These are phyloP conservation scores for Chaetophractus vellerosus DNA, from an alignment of 2,797 vertebrate genomes.

Conservation along the genomic window DNA sequence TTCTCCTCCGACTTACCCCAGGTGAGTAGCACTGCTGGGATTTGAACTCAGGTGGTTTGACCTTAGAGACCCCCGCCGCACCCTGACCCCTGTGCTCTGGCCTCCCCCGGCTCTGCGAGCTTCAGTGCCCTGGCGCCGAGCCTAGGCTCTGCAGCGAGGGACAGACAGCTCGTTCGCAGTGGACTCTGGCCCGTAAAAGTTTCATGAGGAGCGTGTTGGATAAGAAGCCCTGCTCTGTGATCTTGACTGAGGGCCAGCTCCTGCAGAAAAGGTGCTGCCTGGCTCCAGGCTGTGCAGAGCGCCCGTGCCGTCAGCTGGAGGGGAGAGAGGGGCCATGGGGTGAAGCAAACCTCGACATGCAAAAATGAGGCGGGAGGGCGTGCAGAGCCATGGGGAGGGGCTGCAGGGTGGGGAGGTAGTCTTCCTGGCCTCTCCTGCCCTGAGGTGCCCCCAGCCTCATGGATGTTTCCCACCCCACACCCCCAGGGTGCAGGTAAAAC, in stretches of 20 bases:
- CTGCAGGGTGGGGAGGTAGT: neutral
- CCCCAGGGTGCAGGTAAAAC: neutral
- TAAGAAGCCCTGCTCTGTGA: constrained; percentile 71
- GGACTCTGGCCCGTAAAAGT: constrained; percentile 77
- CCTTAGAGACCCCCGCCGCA: neutral
- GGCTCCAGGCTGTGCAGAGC: constrained; percentile 27
- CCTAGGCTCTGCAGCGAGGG: neutral
- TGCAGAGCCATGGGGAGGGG: neutral
- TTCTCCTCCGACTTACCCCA: neutral
- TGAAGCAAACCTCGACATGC: neutral
- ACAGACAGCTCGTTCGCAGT: constrained; percentile 74
- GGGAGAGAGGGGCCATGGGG: neutral
- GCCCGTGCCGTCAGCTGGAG: neutral
- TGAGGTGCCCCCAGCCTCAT: neutral
- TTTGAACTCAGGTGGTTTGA: neutral
- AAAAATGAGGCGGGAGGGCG: neutral
- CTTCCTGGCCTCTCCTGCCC: neutral
- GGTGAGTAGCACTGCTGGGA: neutral
- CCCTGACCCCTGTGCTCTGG: neutral
- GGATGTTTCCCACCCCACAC: neutral
- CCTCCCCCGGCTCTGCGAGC: neutral
- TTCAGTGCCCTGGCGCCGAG: neutral
- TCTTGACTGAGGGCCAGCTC: constrained; percentile 41
- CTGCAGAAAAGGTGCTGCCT: constrained; percentile 35
- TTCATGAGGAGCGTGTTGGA: constrained; percentile 78